phyloP scores from a whole-genome alignment of 2,113 vertebrate genomes.

The Acanthochromis polyacanthus region DNA sequence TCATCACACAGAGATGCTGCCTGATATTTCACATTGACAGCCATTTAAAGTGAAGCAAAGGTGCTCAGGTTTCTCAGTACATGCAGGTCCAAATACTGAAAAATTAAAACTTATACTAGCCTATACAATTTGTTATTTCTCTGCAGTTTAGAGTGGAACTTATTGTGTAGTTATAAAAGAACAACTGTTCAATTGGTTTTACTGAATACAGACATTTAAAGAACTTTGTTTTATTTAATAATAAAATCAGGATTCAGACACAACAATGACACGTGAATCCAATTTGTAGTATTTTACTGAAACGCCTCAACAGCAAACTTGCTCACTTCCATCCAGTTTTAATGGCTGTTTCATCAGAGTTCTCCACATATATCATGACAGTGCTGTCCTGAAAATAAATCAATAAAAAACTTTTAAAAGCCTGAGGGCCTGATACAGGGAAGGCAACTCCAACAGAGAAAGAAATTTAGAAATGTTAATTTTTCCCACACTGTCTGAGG shows the following conservation, averaged over 20 bases:
- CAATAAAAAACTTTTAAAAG: background rate
- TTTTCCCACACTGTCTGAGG: background rate
- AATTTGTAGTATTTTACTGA: too few relatives aligned
- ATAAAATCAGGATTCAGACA: too few relatives aligned
- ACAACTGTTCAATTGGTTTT: too few relatives aligned
- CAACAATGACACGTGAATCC: too few relatives aligned
- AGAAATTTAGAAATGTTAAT: background rate
- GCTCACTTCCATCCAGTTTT: background rate
- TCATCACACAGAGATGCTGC: slow-evolving; percentile 72
- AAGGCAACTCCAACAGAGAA: background rate
- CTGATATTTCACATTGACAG: slow-evolving; percentile 75
- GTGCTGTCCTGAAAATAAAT: background rate
- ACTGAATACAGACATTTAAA: too few relatives aligned
- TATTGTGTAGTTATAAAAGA: too few relatives aligned
- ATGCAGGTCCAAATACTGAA: background rate
- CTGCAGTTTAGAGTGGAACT: too few relatives aligned
- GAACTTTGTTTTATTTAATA: too few relatives aligned
- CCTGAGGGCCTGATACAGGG: background rate
- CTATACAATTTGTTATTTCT: too few relatives aligned
- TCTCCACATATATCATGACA: background rate
- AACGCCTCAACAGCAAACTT: too few relatives aligned
- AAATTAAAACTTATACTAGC: too few relatives aligned
- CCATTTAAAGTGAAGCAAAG: background rate
- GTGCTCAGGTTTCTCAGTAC: background rate
- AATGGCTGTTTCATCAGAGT: background rate